Conservation (phyloP, 2,888 invertebrate species). For the Dolichopus griseipennis region DNA sequence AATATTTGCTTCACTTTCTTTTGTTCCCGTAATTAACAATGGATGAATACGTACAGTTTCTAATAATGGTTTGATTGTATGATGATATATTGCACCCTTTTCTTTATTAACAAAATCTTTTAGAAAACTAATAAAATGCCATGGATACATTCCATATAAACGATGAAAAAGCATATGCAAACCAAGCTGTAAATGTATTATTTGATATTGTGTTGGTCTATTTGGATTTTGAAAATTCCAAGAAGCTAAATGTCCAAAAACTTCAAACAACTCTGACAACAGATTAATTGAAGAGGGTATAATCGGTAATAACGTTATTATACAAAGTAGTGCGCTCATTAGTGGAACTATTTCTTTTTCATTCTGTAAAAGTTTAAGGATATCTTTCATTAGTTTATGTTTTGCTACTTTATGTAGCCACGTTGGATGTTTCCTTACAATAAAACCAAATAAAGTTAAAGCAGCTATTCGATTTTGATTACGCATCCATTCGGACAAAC, state of each 20-base stretch:
- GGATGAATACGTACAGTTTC: conserved; percentile 85
- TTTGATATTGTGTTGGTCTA: conserved; percentile 53
- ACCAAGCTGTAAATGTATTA: conserved; percentile 70
- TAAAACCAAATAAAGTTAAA: conserved; percentile 70
- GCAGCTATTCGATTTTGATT: conserved; percentile 48
- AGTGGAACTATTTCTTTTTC: conserved; percentile 74
- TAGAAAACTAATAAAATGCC: conserved; percentile 75
- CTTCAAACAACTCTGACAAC: conserved; percentile 65
- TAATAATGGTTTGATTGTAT: conserved; percentile 76
- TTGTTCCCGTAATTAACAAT: conserved; percentile 67
- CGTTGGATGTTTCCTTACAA: conserved; percentile 74
- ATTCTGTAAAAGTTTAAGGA: conserved; percentile 70
- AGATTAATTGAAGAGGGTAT: conserved; percentile 64
- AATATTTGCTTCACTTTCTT: conserved; percentile 66
- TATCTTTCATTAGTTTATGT: conserved; percentile 65
- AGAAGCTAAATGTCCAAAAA: conserved; percentile 61
- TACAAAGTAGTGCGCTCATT: conserved; percentile 74
- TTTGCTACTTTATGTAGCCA: conserved; percentile 79
- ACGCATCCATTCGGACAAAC: conserved; percentile 53
- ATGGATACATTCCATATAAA: conserved; percentile 87
- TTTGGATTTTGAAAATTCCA: conserved; percentile 57
- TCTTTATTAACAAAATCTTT: conserved; percentile 59
- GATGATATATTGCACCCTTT: conserved; percentile 61
- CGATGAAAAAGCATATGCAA: conserved; percentile 80
- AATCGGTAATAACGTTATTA: conserved; percentile 77